These are phyloP conservation scores for Sphaerodactylus townsendi DNA, from an alignment of 2,113 vertebrate genomes.

Conservation along the genomic window DNA sequence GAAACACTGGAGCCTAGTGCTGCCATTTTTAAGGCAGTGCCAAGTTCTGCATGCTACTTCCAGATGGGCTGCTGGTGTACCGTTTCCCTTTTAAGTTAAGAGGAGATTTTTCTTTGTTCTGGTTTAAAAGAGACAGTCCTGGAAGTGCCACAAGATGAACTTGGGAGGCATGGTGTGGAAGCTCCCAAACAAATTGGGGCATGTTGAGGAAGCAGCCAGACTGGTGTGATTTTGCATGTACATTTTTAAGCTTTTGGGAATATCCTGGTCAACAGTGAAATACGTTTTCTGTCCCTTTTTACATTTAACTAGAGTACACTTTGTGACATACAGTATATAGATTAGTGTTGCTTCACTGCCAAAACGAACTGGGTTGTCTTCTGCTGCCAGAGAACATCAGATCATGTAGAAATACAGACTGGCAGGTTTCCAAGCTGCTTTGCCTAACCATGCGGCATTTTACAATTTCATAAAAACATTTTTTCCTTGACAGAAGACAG, in stretches of 20 bases:
- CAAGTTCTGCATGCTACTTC: too few species aligned
- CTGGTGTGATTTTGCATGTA: background rate
- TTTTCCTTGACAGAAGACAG: constrained; percentile 86
- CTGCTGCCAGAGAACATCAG: constrained; percentile 55
- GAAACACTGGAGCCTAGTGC: too few species aligned
- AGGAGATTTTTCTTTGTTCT: too few species aligned
- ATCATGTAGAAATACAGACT: constrained; percentile 61
- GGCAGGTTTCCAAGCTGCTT: constrained; percentile 71
- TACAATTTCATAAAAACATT: constrained; percentile 67
- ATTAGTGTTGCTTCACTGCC: constrained; percentile 53
- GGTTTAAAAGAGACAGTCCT: too few species aligned
- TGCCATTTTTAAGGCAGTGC: too few species aligned
- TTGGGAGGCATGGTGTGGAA: too few species aligned
- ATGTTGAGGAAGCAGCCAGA: too few species aligned
- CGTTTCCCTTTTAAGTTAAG: too few species aligned
- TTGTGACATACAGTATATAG: constrained; percentile 8
- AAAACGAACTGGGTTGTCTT: constrained; percentile 56
- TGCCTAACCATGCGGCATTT: constrained; percentile 57
- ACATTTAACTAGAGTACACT: constrained; percentile 58
- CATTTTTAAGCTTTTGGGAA: constrained; percentile 41
- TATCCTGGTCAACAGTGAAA: constrained; percentile 55
- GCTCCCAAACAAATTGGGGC: too few species aligned
- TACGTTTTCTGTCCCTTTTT: constrained; percentile 29
- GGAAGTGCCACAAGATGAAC: too few species aligned
- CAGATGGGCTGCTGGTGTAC: too few species aligned